Base-by-base conservation (phyloP, 2,113 vertebrate genomes). In the Callaeas wilsoni region DNA sequence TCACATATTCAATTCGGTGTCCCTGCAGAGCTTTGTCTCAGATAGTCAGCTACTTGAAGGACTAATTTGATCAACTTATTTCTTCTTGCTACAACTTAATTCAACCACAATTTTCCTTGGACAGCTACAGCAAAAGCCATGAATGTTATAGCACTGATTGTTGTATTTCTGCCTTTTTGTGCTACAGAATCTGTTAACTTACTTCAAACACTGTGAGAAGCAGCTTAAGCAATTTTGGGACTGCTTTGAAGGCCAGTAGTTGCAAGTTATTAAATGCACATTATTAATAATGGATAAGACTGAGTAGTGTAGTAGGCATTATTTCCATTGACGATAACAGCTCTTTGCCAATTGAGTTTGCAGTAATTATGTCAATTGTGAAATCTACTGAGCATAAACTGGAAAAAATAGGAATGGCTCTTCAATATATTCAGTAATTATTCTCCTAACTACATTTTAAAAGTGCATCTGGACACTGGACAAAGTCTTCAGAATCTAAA, bases 401-500 rank as follows among this genome's bases (percentile, higher is more conserved):
- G 82, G 75, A 84, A 93, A 88, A 94, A 91, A 84, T 37, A 47
- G 55, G 65, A 92, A 95, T 74, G 67, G 62, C 27, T 93, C 73
- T 94, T 94, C 91, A 93, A 80, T 94, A 90, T 77, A 97, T 93
- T 91, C 81, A 83, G 85, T 87, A 91, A 97, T 96, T 97, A 94
- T 89, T 94, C 81, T 87, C 87, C 95, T 96, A 97, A 96, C 92
- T 97, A 94, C 95, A 90, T 96, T 96, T 95, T 94, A 77, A 95
- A 96, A 96, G 88, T 96, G 90, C 96, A 97, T 97, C 95, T 97
- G 95, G 96, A 92, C 91, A 84, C 56, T 89, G 96, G 92, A 96
- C 89, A 95, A 86, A 96, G 94, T 96, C 92, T 94, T 94, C 84
- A 95, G 96, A 96, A 97, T 97, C 89, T 93, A 94, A 97, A 97